phyloP scores from a whole-genome alignment of 1,140 invertebrate genomes.

The Oscheius sp. region DNA sequence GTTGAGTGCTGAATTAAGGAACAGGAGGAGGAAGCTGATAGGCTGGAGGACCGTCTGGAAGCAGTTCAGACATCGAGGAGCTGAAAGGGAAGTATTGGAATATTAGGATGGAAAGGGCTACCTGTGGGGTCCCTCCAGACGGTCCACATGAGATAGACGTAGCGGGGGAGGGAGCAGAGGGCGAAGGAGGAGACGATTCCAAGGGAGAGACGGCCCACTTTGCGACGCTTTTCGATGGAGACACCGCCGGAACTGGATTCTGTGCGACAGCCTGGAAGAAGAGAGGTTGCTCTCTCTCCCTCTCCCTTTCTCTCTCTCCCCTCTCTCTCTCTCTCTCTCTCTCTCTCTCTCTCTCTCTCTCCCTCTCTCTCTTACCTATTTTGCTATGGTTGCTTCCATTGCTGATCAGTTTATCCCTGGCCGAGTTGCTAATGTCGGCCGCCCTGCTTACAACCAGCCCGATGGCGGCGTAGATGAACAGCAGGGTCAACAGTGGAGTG shows the following conservation, averaged over 20 bases:
- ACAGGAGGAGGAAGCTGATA: conserved; percentile 51
- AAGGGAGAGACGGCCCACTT: conserved; percentile 45
- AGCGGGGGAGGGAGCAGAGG: conserved; percentile 52
- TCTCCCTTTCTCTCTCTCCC: no score
- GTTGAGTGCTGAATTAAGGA: conserved; percentile 54
- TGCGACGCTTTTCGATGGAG: conserved; percentile 26
- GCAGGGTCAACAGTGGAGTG: conserved; percentile 43
- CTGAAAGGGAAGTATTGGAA: conserved; percentile 36
- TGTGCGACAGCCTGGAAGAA: conserved; percentile 11
- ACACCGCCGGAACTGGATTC: conserved; percentile 27
- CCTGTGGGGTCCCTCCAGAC: conserved; percentile 51
- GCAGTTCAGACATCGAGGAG: conserved; percentile 54
- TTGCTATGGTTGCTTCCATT: conserved; percentile 9
- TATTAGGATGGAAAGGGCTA: conserved; percentile 26
- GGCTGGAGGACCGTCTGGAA: conserved; percentile 52
- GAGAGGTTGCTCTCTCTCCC: no score
- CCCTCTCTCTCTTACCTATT: conserved; percentile 8
- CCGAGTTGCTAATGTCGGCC: conserved; percentile 16
- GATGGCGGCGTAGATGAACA: conserved; percentile 52
- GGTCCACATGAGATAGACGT: conserved; percentile 55
- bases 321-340: no score
- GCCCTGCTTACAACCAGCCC: conserved; percentile 43
- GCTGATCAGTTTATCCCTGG: conserved; percentile 20
- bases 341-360: no score
- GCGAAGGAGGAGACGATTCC: conserved; percentile 55